Evolutionary conservation across 2,888 invertebrate genomes (phyloP), one percentile per base, ranked within the genome.

Genomic region (Argyresthia albistria): DNA sequence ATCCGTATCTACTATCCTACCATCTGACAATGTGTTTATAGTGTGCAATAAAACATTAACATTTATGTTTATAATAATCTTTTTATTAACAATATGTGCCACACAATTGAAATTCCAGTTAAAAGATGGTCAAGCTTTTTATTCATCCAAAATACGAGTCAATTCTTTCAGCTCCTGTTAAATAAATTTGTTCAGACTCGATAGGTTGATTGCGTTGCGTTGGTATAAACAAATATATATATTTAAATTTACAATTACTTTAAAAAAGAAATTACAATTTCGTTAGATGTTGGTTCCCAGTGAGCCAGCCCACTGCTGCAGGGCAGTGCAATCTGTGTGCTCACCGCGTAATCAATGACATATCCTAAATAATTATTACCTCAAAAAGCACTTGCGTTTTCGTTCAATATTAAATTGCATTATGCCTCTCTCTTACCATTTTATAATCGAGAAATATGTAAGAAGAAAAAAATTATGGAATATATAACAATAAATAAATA

Each of bases 21-120:
- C 25, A 25, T 25, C 25, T 25, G 2, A 25, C 6, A 6, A 25
- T 4, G 6, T 6, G 25, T 25, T 25, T 4, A 25, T 4, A 25
- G 6, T 25, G 25, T n/a, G 6, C 25, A 25, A 25, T 4, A 25
- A 6, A 25, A 25, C 25, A 25, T 6, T 25, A 2, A 25, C 25
- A 6, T 4, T 25, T 25, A 25, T 25, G 6, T 25, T 50, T 52
- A 45, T 46, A 25, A 53, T 84, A 79, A 80, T 86, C 77, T 80
- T 87, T 87, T 84, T 84, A 86, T 79, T 86, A 87, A 87, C 87
- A 87, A 86, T 84, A 76, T 84, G 83, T 84, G 83, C 78, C 81
- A 84, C 79, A 80, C 81, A 80, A 80, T 80, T 76, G 68, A 80
- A 73, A 80, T 76, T 69, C 70, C 80, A 76, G 71, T 76, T 75